Base-by-base conservation (phyloP, 2,888 invertebrate genomes). In the Andricus curvator region DNA sequence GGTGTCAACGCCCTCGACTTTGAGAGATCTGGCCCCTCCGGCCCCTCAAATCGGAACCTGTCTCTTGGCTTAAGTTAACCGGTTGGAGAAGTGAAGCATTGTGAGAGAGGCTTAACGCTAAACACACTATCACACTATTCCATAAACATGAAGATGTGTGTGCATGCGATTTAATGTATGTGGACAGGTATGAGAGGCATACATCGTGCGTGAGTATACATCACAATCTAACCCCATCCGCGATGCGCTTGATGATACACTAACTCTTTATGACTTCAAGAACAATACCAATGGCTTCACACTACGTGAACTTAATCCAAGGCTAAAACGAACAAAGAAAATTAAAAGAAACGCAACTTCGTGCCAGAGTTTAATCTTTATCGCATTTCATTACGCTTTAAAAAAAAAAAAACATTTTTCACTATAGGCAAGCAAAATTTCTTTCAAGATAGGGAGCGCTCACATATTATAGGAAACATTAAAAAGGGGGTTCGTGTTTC, bases 281-380 rank as follows among this genome's bases (percentile, higher is more conserved):
- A 74, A 74, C 70, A 74, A 74, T 74, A 74, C 70, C 70, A 70
- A 70, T 51, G 51, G 70, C 51, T 74, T 74, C 70, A 74, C 70
- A 74, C 70, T 74, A n/a, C 56, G 51, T 51, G 70, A 74, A 74
- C 70, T 29, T 74, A 17, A 74, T 51, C 51, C 70, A 74, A 74
- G 56, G 70, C 29, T 74, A 51, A 51, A 33, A 25, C 33, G 51
- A 9, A 74, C 51, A 29, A 56, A 51, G 56, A n/a, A 74, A 56
- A 51, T 29, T 74, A 68, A 22, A 51, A 56, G 62, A 15, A 25
- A 62, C 11, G 13, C 22, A 25, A 5, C 11, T 62, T n/a, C 62
- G 15, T 13, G 13, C 9, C 1, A 5, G 20, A 5, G 11, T 22
- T 33, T 33, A 33, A 33, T 33, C 33, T 60, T 22, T 60, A 60